Evolutionary conservation across 2,113 vertebrate species (phyloP).

Genomic region (Mormoops blainvillei): DNA sequence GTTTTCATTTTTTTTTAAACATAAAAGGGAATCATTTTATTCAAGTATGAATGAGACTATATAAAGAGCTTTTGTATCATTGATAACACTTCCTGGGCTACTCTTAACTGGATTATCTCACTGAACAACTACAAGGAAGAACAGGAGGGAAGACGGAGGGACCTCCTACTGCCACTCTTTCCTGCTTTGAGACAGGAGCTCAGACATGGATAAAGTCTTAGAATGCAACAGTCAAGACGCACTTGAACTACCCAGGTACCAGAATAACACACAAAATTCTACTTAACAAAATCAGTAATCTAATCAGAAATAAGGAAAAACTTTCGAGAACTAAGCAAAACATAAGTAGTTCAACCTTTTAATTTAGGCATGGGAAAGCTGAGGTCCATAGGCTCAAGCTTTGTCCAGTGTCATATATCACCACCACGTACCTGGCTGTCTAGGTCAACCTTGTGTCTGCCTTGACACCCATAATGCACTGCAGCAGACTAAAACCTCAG

Average conservation of each 20-base stretch:
- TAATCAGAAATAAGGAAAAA: background rate
- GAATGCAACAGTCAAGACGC: background rate
- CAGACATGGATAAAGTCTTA: background rate
- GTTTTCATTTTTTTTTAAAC: constrained; percentile 14
- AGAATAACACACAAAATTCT: background rate
- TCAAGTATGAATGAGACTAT: background rate
- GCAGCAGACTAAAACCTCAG: background rate
- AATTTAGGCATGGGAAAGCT: background rate
- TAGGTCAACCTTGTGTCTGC: background rate
- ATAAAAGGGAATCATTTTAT: constrained; percentile 28
- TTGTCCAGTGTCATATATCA: background rate
- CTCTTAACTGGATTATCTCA: background rate
- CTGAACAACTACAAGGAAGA: background rate
- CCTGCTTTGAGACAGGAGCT: background rate
- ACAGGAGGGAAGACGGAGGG: background rate
- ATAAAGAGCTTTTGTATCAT: background rate
- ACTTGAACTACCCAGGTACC: background rate
- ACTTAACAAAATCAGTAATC: background rate
- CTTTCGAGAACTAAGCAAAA: background rate
- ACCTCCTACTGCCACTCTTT: background rate
- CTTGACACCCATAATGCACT: background rate
- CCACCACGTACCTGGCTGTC: background rate
- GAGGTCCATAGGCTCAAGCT: background rate
- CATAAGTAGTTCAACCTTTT: background rate
- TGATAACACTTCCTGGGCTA: background rate